Evolutionary conservation across 2,113 vertebrate species (phyloP), one percentile per base, ranked within the genome.

Genomic region (Panurus biarmicus): DNA sequence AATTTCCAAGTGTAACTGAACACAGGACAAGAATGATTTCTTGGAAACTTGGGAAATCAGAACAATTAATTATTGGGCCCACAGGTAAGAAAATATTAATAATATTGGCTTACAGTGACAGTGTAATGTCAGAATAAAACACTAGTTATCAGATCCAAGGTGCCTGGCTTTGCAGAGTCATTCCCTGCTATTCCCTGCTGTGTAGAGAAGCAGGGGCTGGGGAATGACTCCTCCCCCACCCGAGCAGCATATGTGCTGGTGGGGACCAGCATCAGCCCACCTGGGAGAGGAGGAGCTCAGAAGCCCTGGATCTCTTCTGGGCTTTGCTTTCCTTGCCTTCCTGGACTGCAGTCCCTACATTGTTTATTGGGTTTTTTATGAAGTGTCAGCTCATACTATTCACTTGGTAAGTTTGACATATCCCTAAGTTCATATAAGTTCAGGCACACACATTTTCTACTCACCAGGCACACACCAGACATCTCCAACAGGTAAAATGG

Each of bases 201-300:
- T 2, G 0, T 4, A 4, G 9, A 10, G n/a, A 22, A 81, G 26
- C 24, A 48, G n/a, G 9, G 35, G 2, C n/a, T 25, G 38, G 26
- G 44, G 17, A 50, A 35, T 25, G 45, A 26, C 23, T 11, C 5
- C 60, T 26, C 17, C 13, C 19, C 38, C 31, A 24, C 14, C 6
- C 28, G 31, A 12, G 14, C 29, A 70, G 31, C 2, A 2, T 3
- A 3, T 1, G 1, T 35, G 15, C n/a, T 36, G 12, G 9, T 22
- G 44, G 28, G 56, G 11, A 61, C 26, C 12, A 29, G 19, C 62
- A 35, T 25, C n/a, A 23, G 11, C 24, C 24, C 29, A 3, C 2
- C 1, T 2, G 12, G 20, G 22, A 67, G 12, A 64, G 16, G 18
- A 51, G 16, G 2, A 45, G 23, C 47, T 76, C 1, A 0, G 21